Evolutionary conservation across 2,113 vertebrate species (phyloP).

Genomic region (Capricornis sumatraensis): DNA sequence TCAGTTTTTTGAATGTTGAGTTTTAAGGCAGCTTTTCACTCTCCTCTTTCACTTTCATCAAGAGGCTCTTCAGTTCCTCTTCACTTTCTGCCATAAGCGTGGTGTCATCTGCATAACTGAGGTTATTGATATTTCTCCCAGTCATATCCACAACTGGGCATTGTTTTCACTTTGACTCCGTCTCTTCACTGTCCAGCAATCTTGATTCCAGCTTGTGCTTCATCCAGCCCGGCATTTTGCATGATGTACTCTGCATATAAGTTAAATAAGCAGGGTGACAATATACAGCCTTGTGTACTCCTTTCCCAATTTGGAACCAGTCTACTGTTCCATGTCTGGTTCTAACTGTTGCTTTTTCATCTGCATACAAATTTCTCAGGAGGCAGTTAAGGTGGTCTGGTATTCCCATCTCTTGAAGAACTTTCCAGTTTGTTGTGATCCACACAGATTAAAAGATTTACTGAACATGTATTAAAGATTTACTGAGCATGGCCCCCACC

Average conservation of each 20-base stretch:
- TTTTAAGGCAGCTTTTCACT: neutral
- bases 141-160: too few relatives aligned
- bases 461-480: neutral
- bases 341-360: neutral
- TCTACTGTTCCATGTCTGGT: neutral
- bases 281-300: neutral
- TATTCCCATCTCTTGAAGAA: neutral
- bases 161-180: too few relatives aligned
- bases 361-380: neutral
- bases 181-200: neutral
- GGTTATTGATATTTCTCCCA: neutral
- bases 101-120: neutral
- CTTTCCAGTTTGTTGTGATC: neutral
- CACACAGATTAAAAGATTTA: neutral
- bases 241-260: neutral
- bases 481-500: neutral
- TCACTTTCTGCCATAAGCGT: neutral
- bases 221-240: neutral
- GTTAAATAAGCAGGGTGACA: neutral
- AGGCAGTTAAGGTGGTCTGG: neutral
- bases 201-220: neutral
- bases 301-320: neutral
- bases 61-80: neutral
- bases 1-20: neutral
- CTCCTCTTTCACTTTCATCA: neutral